Base-by-base conservation (phyloP, 2,888 invertebrate genomes). In the Pammene aurita region DNA sequence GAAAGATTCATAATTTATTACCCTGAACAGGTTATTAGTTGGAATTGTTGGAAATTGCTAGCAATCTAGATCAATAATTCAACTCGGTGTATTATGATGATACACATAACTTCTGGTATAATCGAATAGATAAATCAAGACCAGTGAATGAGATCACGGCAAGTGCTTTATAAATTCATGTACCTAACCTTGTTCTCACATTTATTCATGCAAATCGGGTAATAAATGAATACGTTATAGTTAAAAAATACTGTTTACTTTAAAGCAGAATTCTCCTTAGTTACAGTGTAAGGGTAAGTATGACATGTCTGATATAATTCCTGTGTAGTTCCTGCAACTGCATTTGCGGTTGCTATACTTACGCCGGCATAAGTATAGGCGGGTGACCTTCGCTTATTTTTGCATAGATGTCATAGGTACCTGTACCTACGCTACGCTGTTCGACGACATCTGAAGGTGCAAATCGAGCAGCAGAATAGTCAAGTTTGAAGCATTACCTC, bases 181-280 rank as follows among this genome's bases (percentile, higher is more conserved):
- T n/a, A n/a, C n/a, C n/a, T 76, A 85, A 82, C 87, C 88, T 87
- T 87, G 87, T 75, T 78, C 75, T 78, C 78, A 81, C 82, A 85
- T 84, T 54, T 80, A 82, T 83, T 84, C 83, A 79, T 67, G 62
- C 44, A 84, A 81, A 54, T 67, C 44, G 46, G 61, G 60, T 26
- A 7, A 67, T 61, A 61, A 54, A 61, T 61, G 54, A 66, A 66
- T 66, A 66, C 7, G 55, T 54, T 64, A 38, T 16, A 34, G 26
- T 52, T 18, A 66, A 60, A n/a, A 66, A 69, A 64, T 52, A 50
- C 71, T 72, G 71, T 70, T 71, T 57, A 62, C 61, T 52, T 62
- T 62, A 38, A 41, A 16, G 16, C 48, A 11, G 14, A 61, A 41
- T 18, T 14, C 61, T 38, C 38, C 35, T 48, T 48, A 48, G 11